Conservation (phyloP, 2,888 invertebrate species). For the Ypsolopha scabrella region DNA sequence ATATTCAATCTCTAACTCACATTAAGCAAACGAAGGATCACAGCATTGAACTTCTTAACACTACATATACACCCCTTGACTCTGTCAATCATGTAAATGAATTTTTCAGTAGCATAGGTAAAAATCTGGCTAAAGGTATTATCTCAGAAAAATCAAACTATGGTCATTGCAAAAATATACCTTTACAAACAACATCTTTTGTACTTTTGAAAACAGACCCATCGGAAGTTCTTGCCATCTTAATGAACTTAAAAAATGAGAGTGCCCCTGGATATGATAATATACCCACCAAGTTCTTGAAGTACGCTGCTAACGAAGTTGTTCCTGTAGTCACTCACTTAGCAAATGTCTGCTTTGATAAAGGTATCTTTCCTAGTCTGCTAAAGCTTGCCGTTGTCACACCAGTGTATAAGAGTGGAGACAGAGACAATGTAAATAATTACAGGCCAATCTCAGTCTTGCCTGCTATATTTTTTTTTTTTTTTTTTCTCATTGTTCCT, state of each 20-base stretch:
- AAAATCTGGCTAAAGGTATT: background rate
- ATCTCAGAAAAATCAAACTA: background rate
- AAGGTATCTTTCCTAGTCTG: background rate
- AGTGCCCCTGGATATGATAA: constrained; percentile 5
- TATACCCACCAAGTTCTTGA: constrained; percentile 4
- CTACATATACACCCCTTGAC: background rate
- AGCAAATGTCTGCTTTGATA: constrained; percentile 1
- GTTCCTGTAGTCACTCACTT: constrained; percentile 2
- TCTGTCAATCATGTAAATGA: constrained; percentile 2
- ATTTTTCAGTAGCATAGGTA: constrained; percentile 1
- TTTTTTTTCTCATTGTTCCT: no score
- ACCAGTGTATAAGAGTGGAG: constrained; percentile 4
- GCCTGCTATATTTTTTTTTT: no score
- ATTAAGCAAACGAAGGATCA: background rate
- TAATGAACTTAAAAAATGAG: constrained; percentile 1
- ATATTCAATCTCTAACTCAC: background rate
- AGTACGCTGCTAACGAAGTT: background rate
- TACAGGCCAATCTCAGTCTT: no score
- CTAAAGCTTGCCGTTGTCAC: constrained; percentile 3
- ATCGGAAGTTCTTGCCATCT: background rate
- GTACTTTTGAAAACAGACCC: background rate
- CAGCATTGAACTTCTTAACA: background rate
- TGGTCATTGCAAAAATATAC: background rate
- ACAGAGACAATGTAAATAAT: background rate
- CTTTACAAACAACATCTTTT: background rate